phyloP scores from a whole-genome alignment of 2,888 invertebrate genomes.

The Ophioninae sp. region DNA sequence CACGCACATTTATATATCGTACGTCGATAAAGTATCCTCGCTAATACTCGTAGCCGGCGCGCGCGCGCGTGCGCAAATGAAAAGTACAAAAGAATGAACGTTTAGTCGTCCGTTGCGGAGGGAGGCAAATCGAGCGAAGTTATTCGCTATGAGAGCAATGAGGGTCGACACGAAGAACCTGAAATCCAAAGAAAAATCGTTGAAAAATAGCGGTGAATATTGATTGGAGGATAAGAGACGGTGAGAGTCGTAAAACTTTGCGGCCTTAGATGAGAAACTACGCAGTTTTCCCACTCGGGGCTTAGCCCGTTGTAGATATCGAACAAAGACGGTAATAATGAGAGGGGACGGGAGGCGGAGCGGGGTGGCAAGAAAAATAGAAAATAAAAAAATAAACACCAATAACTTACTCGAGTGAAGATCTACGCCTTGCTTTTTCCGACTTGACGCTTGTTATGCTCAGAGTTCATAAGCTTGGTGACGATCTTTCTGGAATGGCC shows the following conservation, averaged over 20 bases:
- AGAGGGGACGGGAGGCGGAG: neutral
- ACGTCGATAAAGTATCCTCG: slow-evolving; percentile 7
- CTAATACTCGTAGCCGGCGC: slow-evolving; percentile 52
- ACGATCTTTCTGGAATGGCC: slow-evolving; percentile 96
- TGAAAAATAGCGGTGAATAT: slow-evolving; percentile 8
- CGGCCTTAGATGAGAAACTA: slow-evolving; percentile 1
- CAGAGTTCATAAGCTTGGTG: slow-evolving; percentile 92
- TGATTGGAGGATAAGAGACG: slow-evolving; percentile 1
- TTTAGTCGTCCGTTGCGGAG: slow-evolving; percentile 28
- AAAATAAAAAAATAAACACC: neutral
- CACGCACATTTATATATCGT: slow-evolving; percentile 33
- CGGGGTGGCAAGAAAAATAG: neutral
- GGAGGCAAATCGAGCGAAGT: slow-evolving; percentile 31
- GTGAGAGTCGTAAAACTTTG: neutral
- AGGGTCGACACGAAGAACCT: slow-evolving; percentile 39
- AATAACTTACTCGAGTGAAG: slow-evolving; percentile 26
- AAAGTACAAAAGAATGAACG: slow-evolving; percentile 11
- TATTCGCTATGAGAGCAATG: slow-evolving; percentile 30
- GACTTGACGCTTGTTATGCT: slow-evolving; percentile 88
- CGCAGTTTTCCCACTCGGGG: slow-evolving; percentile 32
- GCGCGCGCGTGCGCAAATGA: slow-evolving; percentile 12
- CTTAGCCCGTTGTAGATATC: slow-evolving; percentile 27
- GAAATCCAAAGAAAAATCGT: slow-evolving; percentile 34
- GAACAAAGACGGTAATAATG: neutral
- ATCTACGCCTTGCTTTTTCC: slow-evolving; percentile 76